These are phyloP conservation scores for Tringa solitaria DNA, from an alignment of 2,113 vertebrate species.

Conservation along the genomic window DNA sequence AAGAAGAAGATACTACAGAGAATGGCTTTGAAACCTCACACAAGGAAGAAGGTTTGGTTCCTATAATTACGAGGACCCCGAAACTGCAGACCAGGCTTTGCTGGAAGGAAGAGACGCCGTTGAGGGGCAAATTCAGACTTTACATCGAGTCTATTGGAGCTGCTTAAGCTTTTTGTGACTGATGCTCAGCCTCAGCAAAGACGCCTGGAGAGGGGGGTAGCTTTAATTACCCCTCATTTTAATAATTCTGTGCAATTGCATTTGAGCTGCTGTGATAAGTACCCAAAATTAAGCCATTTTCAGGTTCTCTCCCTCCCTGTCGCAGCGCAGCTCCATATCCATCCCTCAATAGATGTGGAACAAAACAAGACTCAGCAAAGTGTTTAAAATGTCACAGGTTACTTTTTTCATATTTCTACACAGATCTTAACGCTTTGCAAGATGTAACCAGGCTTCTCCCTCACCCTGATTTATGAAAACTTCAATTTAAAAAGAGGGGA, in stretches of 20 bases:
- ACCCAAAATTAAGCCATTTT: slow-evolving; percentile 50
- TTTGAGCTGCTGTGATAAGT: slow-evolving; percentile 44
- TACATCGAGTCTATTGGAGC: not conserved
- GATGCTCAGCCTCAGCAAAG: not conserved
- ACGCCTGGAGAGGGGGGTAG: not conserved
- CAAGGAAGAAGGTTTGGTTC: not conserved
- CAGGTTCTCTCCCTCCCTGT: not conserved
- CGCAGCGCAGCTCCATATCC: not conserved
- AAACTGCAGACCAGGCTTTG: not conserved
- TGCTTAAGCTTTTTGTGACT: not conserved
- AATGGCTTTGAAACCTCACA: not conserved
- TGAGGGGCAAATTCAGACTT: not conserved
- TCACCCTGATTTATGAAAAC: slow-evolving; percentile 71
- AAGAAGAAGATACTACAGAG: not conserved
- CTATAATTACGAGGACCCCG: not conserved
- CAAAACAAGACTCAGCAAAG: slow-evolving; percentile 53
- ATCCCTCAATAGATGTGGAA: not conserved
- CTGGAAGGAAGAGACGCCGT: not conserved
- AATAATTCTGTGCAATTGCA: slow-evolving; percentile 14
- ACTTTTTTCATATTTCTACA: slow-evolving; percentile 71
- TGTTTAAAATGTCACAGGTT: slow-evolving; percentile 76
- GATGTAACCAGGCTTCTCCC: slow-evolving; percentile 65
- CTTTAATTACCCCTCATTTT: not conserved
- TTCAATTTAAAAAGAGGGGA: slow-evolving; percentile 70
- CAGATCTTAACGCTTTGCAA: slow-evolving; percentile 69